Base-by-base conservation (phyloP, 2,888 invertebrate species). In the Gandaritis pyraliata region DNA sequence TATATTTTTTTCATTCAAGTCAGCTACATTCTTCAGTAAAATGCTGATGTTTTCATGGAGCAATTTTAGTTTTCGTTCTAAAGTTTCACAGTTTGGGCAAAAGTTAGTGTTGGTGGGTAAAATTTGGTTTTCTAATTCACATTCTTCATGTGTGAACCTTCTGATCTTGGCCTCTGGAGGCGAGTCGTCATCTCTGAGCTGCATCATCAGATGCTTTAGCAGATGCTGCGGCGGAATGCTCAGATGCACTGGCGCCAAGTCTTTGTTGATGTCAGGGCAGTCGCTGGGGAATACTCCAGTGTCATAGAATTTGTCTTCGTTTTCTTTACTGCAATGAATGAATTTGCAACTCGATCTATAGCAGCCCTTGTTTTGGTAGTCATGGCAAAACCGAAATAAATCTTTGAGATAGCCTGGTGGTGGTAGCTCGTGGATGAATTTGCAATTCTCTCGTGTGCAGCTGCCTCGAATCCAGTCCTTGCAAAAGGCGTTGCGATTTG, bases 341-440 rank as follows among this genome's bases (percentile, higher is more conserved):
- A 95, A 96, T 72, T 94, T 94, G 80, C 96, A 96, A 71, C 93
- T 94, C 10, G 86, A 81, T 73, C 94, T 90, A 60, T 95, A 93
- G 66, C 93, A 92, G 68, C 95, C 95, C 76, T 95, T 94, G 81
- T 96, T 96, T 86, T 96, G 96, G 76, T 83, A 94, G 73, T 94
- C 94, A 74, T 93, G 94, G 72, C 94, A 94, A 73, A 94, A 94
- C 41, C 90, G 84, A 73, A 93, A 89, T 36, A 91, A 74, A 41
- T 90, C 90, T 63, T 88, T 89, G 10, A 91, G 71, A 58, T 68
- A 81, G 6, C 74, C 62, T 69, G 81, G 85, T 2, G 88, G 85
- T 63, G 91, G 88, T 58, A 83, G 76, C 74, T 90, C 87, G 64
- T 92, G 92, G 61, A 88, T 80, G 64, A 76, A 92, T 73, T 89